These are phyloP conservation scores for Tenodera sinensis DNA, from an alignment of 2,888 invertebrate genomes.

Conservation along the genomic window DNA sequence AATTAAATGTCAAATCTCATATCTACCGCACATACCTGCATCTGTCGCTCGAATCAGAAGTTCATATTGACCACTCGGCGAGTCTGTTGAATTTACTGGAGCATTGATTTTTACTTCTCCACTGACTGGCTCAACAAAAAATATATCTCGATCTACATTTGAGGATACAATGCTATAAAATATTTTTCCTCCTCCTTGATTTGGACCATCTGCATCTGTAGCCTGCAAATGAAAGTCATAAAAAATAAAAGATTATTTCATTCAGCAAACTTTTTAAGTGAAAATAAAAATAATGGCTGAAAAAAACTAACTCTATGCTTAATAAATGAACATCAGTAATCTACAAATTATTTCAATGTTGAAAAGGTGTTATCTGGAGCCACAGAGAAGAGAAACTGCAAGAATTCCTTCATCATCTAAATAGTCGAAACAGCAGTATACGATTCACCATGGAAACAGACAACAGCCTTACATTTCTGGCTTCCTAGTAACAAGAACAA, in stretches of 20 bases:
- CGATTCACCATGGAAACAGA: no score
- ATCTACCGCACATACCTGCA: conserved; percentile 49
- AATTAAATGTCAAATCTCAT: no score
- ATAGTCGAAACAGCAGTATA: no score
- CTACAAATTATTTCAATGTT: no score
- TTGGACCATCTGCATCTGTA: conserved; percentile 68
- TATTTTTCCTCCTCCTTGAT: conserved; percentile 66
- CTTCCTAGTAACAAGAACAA: no score
- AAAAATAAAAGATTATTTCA: neutral
- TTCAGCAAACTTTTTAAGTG: neutral
- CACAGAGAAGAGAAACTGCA: no score
- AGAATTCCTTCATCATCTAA: no score
- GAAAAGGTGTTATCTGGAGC: no score
- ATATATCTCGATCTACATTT: conserved; percentile 55
- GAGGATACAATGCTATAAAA: conserved; percentile 64
- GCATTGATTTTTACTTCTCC: conserved; percentile 66
- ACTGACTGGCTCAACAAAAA: conserved; percentile 61
- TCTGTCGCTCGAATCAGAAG: conserved; percentile 66
- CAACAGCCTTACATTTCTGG: no score
- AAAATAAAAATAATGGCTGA: neutral
- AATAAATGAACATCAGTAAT: no score
- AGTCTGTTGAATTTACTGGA: conserved; percentile 67
- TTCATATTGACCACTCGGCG: conserved; percentile 71
- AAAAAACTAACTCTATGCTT: neutral
- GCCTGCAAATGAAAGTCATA: conserved; percentile 50